Conservation (phyloP, 2,797 vertebrate species). For the Enteromius viviparus region DNA sequence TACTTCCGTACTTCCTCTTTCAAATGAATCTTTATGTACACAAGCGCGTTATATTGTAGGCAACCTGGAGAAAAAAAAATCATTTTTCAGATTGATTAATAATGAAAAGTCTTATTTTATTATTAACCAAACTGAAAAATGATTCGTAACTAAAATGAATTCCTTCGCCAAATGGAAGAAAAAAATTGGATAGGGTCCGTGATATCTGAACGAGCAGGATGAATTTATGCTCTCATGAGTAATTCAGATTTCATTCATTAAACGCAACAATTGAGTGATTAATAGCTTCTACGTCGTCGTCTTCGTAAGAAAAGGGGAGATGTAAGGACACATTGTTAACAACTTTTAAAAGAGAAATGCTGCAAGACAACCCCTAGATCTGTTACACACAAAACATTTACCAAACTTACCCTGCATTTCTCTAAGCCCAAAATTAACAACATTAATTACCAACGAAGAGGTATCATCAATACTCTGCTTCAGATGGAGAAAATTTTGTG, state of each 20-base stretch:
- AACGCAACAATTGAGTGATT: not conserved
- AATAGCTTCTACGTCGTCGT: not conserved
- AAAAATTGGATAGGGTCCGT: not conserved
- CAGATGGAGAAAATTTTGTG: not conserved
- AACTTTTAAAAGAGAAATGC: not conserved
- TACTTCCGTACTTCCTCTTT: conserved; percentile 62
- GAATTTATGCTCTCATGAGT: not conserved
- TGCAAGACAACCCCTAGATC: not conserved
- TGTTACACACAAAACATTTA: not conserved
- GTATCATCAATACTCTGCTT: not conserved
- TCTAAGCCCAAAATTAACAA: not conserved
- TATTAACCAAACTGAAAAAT: not conserved
- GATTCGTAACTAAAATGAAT: not conserved
- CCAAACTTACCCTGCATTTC: conserved; percentile 7
- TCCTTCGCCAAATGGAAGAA: too few species aligned
- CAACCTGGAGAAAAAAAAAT: not conserved
- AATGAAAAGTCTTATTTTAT: not conserved
- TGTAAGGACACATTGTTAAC: not conserved
- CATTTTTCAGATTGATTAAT: too few species aligned
- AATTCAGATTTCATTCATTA: not conserved
- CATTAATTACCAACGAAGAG: conserved; percentile 1
- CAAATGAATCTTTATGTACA: not conserved
- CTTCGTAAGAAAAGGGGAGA: not conserved
- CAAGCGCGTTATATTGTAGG: not conserved
- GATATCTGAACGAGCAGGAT: not conserved